Percentiles rank a stretch among this genome's conserved stretches.
Evolutionary conservation across 2,113 vertebrate species (phyloP).

Genomic region (Asarcornis scutulata): DNA sequence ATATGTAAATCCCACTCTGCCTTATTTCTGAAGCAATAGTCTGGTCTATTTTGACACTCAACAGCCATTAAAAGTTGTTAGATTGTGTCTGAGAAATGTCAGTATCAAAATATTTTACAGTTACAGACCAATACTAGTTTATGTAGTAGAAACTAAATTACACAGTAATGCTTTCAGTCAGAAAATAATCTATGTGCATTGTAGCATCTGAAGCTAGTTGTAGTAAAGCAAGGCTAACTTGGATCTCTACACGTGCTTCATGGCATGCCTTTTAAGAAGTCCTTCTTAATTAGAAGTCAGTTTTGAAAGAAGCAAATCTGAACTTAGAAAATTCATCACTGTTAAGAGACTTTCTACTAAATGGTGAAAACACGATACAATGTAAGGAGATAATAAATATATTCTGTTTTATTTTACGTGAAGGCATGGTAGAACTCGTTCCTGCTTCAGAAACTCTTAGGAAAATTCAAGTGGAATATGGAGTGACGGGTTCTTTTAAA

Average conservation of each 20-base stretch:
- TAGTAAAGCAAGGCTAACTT: not conserved
- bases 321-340: not conserved
- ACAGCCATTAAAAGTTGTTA: not conserved
- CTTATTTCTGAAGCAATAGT: not conserved
- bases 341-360: not conserved
- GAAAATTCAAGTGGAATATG: slow-evolving; percentile 98
- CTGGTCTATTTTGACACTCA: not conserved
- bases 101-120: not conserved
- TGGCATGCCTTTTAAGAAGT: not conserved
- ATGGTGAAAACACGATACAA: not conserved
- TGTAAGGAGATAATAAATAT: not conserved
- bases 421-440: slow-evolving; percentile 98
- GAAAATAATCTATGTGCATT: not conserved
- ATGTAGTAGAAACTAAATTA: not conserved
- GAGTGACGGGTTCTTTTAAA: slow-evolving; percentile 97
- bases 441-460: slow-evolving; percentile 95
- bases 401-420: not conserved
- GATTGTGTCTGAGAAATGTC: not conserved
- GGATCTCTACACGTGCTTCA: not conserved
- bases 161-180: not conserved
- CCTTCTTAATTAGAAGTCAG: not conserved
- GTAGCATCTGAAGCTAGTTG: not conserved
- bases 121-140: not conserved
- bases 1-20: not conserved
- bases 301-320: not conserved